phyloP scores from a whole-genome alignment of 1,140 invertebrate species.

The Pseudomyrmex gracilis region DNA sequence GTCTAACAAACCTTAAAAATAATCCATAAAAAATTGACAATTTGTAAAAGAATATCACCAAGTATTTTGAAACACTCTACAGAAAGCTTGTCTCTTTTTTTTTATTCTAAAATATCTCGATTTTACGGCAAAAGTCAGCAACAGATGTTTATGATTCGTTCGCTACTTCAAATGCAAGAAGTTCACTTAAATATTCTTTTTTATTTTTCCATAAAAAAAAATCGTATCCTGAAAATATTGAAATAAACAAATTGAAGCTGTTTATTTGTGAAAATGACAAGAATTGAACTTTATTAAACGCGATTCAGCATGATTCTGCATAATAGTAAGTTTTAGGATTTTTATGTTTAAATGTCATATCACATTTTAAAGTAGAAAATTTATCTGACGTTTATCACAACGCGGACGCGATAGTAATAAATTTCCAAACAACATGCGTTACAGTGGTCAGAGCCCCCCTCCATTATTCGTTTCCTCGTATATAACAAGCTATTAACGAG shows the following conservation, averaged over 20 bases:
- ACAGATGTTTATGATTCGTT: neutral
- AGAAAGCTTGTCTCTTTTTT: no score
- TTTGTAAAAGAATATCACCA: neutral
- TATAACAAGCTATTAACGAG: constrained; percentile 5
- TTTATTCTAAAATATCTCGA: neutral
- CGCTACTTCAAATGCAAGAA: neutral
- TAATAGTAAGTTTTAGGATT: no score
- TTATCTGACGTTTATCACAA: constrained; percentile 14
- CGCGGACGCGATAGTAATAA: neutral
- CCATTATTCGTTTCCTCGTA: constrained; percentile 1
- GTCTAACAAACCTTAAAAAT: neutral
- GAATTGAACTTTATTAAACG: neutral
- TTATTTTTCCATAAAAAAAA: neutral
- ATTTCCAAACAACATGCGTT: constrained; percentile 5
- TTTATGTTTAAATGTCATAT: neutral
- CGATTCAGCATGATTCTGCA: neutral
- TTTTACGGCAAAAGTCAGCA: neutral
- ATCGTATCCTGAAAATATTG: neutral
- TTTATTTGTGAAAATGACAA: neutral
- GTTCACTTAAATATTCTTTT: neutral
- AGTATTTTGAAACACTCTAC: no score
- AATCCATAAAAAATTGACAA: neutral
- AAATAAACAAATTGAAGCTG: neutral
- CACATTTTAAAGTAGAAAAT: neutral
- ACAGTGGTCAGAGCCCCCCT: neutral